Conservation (phyloP, 2,888 invertebrate species). For the Tetragnatha montana region DNA sequence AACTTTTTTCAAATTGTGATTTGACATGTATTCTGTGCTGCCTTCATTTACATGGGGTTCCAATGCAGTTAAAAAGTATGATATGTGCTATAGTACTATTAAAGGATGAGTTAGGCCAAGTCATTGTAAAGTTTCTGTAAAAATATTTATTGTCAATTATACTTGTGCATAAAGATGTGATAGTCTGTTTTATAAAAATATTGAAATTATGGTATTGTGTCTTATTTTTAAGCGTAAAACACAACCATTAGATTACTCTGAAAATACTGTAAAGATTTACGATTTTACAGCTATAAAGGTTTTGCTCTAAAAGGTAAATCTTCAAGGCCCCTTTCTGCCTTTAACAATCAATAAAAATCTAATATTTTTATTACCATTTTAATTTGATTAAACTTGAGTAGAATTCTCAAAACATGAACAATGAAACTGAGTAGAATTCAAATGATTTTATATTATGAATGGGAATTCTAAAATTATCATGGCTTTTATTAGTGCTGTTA, state of each 20-base stretch:
- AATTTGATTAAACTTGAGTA: background rate
- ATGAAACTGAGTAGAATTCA: background rate
- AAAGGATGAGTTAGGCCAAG: slow-evolving; percentile 48
- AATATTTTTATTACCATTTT: background rate
- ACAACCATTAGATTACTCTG: background rate
- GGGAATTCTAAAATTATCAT: background rate
- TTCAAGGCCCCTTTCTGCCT: background rate
- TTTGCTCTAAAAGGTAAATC: background rate
- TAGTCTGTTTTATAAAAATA: slow-evolving; percentile 64
- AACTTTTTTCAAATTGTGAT: background rate
- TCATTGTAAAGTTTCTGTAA: slow-evolving; percentile 62
- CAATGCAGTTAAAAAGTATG: slow-evolving; percentile 45
- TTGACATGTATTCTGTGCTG: background rate
- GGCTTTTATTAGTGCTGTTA: too few relatives aligned
- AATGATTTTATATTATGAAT: background rate
- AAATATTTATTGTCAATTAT: slow-evolving; percentile 60
- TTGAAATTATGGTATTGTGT: slow-evolving; percentile 42
- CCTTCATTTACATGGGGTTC: slow-evolving; percentile 31
- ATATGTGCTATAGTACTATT: slow-evolving; percentile 53
- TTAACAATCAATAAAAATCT: background rate
- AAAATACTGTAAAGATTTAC: background rate
- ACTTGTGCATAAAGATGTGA: slow-evolving; percentile 62
- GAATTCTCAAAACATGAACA: background rate
- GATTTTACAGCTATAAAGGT: background rate
- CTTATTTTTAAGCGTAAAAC: slow-evolving; percentile 3